Base-by-base conservation (phyloP, 2,113 vertebrate species). In the Butorides virescens region DNA sequence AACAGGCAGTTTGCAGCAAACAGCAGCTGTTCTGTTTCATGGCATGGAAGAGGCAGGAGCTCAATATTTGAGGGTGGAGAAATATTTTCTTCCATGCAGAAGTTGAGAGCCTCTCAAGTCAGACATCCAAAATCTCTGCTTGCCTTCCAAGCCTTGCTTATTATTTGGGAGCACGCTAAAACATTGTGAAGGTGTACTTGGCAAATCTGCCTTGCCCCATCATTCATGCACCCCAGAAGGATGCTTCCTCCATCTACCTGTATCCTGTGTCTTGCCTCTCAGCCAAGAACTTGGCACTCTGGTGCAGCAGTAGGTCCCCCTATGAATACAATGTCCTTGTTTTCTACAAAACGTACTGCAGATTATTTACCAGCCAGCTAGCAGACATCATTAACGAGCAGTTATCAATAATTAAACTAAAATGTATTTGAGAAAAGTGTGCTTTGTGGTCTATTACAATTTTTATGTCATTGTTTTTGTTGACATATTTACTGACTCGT, bases 1-100 rank as follows among this genome's bases (percentile, higher is more conserved):
- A 97, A 91, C 61, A 87, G 82, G 66, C 92, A 76, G 77, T 79
- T 86, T 88, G 70, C 80, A 93, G 93, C 92, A 96, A 97, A 96
- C 89, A 95, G 68, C 96, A 96, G 89, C 86, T 94, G 90, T 86
- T 96, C 80, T 86, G 27, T 92, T 94, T 81, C 46, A 44, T 86
- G 73, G 76, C 70, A 50, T 66, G 62, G 75, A 95, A 95, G 67
- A 89, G 82, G 83, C 73, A 85, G 85, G 34, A 95, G 73, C 84
- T 89, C 32, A 71, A 18, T 85, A 81, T 91, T 70, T 85, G 84
- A 74, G 49, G 71, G 68, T 19, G 21, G 81, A 92, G 90, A 90
- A 92, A 50, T 80, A 37, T 42, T 92, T 96, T 93, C 23, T 88
- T 95, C 72, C 25, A n/a, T 36, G n/a, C 53, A 73, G 56, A 91